Evolutionary conservation across 2,113 vertebrate species (phyloP), one percentile per base, ranked within the genome.

Genomic region (Periophthalmodon schlosseri): DNA sequence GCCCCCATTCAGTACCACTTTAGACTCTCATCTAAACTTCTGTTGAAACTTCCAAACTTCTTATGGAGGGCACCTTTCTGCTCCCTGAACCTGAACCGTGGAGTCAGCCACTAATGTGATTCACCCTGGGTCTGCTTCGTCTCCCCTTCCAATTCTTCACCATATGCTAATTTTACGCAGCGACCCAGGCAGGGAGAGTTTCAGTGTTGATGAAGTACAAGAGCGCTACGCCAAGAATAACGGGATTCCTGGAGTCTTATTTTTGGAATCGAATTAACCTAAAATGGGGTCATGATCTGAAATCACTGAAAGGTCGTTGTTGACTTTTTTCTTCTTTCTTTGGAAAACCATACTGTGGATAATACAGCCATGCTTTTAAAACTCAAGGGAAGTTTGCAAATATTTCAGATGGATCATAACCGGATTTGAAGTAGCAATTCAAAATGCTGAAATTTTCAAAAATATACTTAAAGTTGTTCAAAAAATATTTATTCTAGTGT

Each of bases 151-250:
- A 70, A n/a, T 65, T 72, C 71, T 78, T 76, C 68, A 13, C 70
- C 70, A 39, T 82, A 85, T 82, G 74, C 68, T 78, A 87, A 86
- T 88, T 84, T 65, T 65, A 81, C 78, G 60, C 72, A 81, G 65
- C 56, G 60, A 69, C n/a, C 73, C 77, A 84, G 77, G 75, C 75
- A 77, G 75, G 75, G 34, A 73, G 76, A 84, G 50, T 69, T 57
- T 23, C 68, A 64, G 61, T 75, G 67, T 76, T 82, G 68, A 82
- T 85, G 68, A 79, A 76, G 54, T 72, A 75, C 66, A 84, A 50
- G 54, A 49, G 68, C 74, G 65, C 57, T 75, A 77, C 52, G 56
- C 70, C 74, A 78, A 87, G 84, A 88, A 85, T 84, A 85, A 75
- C 61, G 39, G 34, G 69, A 72, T 80, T 82, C 60, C 58, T 52